Base-by-base conservation (phyloP, 1,140 invertebrate genomes). In the Drosophila ohnishii region DNA sequence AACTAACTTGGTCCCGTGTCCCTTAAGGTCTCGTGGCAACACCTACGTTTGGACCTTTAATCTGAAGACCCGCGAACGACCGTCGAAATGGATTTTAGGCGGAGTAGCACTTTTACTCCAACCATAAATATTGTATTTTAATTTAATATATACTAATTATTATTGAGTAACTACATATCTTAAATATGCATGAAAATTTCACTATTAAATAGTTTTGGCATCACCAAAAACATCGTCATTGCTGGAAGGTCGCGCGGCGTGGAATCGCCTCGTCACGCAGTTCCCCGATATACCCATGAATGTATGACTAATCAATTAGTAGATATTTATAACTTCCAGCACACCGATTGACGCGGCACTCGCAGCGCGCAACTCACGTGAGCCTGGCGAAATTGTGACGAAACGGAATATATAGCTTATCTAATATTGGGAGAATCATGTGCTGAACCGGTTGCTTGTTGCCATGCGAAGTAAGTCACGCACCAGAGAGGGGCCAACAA, bases 1-100 rank as follows among this genome's bases (percentile, higher is more conserved):
- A 28, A 25, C 22, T 5, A 25, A 47, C 22, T 47, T 13, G 1
- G 11, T 7, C 11, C 11, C 4, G 11, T 7, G 11, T 8, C 11
- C 11, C 11, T 14, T 47, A 13, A 47, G 94, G 80, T 93, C 93
- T 82, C 93, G 98, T 71, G 98, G 98, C 3, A 96, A 96, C 5
- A 99, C 97, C 1, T 99, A 95, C 88, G 97, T 99, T 2, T 99
- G 98, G 97, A 99, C 97, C 1, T 99, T 99, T 90, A 98, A 98
- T 92, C 92, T 99, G 11, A 97, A 96, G 93, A 97, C 95, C 1
- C 96, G 96, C 90, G 97, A 98, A 79, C 97, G 96, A 76, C 93
- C 97, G 0, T 94, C 96, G 0, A 97, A 97, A 84, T 99, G 98
- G 98, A 96, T 97, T 4, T 92, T 99, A 28, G 98, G 96, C 14